phyloP scores from a whole-genome alignment of 2,113 vertebrate genomes.

The Scalopus aquaticus region DNA sequence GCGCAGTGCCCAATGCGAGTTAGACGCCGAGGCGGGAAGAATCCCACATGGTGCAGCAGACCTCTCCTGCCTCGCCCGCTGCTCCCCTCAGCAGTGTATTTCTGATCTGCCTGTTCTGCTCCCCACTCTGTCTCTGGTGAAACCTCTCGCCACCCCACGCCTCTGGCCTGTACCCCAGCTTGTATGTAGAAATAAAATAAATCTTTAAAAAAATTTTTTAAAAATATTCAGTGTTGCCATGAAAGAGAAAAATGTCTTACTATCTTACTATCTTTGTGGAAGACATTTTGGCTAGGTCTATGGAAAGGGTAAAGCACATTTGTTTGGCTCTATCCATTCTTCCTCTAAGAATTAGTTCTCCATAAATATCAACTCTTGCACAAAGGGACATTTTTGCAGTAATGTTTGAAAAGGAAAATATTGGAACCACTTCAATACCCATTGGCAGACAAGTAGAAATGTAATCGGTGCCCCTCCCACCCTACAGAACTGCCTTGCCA shows the following conservation, averaged over 20 bases:
- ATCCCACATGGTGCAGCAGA: too few relatives aligned
- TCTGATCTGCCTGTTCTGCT: too few relatives aligned
- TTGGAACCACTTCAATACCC: conserved; percentile 19
- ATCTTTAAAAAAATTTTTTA: too few relatives aligned
- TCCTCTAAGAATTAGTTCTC: conserved; percentile 75
- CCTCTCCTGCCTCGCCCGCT: too few relatives aligned
- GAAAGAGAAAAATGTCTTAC: not conserved
- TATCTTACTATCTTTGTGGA: not conserved
- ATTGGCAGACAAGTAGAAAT: not conserved
- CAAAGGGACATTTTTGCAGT: conserved; percentile 7
- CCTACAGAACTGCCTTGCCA: not conserved
- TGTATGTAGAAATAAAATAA: too few relatives aligned
- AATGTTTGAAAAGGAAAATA: conserved; percentile 49
- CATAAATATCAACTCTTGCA: conserved; percentile 39
- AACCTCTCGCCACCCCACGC: too few relatives aligned
- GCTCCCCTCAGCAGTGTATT: too few relatives aligned
- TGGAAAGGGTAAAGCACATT: not conserved
- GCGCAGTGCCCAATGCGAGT: too few relatives aligned
- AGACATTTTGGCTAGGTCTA: not conserved
- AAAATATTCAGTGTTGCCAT: not conserved
- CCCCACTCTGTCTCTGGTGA: too few relatives aligned
- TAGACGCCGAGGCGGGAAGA: too few relatives aligned
- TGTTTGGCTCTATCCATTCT: conserved; percentile 6
- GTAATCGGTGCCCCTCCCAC: not conserved
- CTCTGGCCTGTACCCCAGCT: too few relatives aligned